These are phyloP conservation scores for Oreotrochilus melanogaster DNA, from an alignment of 2,113 vertebrate genomes.

Conservation along the genomic window DNA sequence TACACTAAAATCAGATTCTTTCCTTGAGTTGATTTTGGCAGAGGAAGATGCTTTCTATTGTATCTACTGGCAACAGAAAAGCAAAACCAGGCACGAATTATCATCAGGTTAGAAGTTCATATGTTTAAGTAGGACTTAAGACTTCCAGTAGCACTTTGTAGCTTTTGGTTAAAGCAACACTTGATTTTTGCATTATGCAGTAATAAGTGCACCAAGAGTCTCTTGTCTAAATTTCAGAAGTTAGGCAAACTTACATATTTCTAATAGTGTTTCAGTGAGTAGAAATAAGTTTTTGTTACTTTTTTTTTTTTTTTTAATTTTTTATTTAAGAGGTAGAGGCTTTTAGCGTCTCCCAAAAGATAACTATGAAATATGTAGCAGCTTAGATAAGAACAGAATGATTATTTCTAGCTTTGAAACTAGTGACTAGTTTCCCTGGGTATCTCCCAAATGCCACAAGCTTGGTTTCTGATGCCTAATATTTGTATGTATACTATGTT, in stretches of 20 bases:
- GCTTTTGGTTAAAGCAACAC: neutral
- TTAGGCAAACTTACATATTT: neutral
- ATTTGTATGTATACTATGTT: neutral
- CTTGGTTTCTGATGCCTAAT: neutral
- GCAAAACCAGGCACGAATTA: neutral
- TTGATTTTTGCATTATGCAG: neutral
- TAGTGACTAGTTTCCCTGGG: neutral
- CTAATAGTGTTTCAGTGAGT: neutral
- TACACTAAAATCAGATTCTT: neutral
- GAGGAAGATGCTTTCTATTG: neutral
- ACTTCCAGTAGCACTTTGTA: neutral
- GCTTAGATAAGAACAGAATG: neutral
- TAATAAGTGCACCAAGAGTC: neutral
- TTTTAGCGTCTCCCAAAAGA: neutral
- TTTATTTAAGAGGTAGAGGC: neutral
- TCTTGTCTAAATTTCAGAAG: neutral
- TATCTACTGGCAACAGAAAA: neutral
- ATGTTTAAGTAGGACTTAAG: neutral
- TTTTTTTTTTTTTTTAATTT: neutral
- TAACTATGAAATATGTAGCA: neutral
- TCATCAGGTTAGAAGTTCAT: neutral
- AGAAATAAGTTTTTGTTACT: neutral
- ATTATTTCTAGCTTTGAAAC: neutral
- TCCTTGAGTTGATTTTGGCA: neutral
- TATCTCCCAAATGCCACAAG: neutral